Conservation (phyloP, 2,797 vertebrate genomes). For the Melopsittacus undulatus region DNA sequence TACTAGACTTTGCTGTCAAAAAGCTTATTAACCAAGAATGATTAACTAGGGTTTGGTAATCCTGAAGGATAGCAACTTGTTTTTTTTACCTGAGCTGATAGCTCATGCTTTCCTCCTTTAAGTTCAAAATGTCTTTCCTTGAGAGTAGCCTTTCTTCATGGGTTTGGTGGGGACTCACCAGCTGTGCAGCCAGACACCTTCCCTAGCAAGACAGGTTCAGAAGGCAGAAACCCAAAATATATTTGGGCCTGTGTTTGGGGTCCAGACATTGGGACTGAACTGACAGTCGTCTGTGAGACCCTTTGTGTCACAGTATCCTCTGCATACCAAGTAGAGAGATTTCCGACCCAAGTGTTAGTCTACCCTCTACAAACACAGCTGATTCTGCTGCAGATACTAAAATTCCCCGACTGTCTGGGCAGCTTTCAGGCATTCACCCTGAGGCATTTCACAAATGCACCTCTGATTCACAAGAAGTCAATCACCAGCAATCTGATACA, state of each 20-base stretch:
- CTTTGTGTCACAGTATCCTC: background rate
- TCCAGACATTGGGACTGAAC: background rate
- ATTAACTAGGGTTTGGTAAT: background rate
- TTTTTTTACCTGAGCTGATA: background rate
- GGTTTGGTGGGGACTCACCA: background rate
- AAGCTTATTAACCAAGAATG: background rate
- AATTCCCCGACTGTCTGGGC: constrained; percentile 35
- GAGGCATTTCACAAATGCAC: background rate
- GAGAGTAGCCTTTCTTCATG: background rate
- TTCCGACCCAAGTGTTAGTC: background rate
- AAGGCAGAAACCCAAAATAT: background rate
- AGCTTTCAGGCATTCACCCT: background rate
- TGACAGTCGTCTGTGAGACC: background rate
- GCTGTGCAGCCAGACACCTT: background rate
- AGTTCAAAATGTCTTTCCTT: background rate
- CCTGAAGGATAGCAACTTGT: background rate
- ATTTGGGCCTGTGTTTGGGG: background rate
- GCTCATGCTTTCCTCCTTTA: background rate
- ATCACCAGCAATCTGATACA: constrained; percentile 7
- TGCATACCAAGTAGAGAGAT: background rate
- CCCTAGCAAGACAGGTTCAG: background rate
- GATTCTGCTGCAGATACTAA: background rate
- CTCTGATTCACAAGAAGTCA: background rate
- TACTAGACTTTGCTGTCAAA: background rate
- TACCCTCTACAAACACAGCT: constrained; percentile 11